Conservation (phyloP, 2,113 vertebrate species). For the Rhinolophus sinicus region DNA sequence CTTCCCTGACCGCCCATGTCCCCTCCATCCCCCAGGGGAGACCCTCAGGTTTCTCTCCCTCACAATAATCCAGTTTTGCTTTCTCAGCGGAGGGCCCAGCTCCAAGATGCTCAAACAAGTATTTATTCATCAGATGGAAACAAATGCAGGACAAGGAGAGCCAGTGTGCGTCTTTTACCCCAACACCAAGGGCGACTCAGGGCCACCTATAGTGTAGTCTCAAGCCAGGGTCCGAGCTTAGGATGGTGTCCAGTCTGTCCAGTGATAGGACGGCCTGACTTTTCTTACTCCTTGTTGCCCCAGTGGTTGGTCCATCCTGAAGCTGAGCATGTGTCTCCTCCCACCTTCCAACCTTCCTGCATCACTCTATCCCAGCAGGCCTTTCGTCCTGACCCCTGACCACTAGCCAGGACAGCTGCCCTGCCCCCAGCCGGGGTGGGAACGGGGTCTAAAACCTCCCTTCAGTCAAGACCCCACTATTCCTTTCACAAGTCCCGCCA, state of each 20-base stretch:
- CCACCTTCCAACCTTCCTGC: neutral
- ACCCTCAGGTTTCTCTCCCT: neutral
- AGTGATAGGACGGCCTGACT: neutral
- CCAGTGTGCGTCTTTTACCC: neutral
- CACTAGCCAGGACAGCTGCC: neutral
- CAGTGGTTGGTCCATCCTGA: neutral
- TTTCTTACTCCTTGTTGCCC: neutral
- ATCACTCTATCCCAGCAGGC: neutral
- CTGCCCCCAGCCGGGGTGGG: too few species aligned
- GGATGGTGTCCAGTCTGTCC: neutral
- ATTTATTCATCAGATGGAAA: neutral
- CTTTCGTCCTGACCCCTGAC: neutral
- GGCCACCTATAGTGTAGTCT: too few species aligned
- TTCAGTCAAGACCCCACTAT: neutral
- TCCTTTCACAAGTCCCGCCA: neutral
- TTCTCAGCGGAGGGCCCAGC: neutral
- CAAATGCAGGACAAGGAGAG: neutral
- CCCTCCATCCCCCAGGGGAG: neutral
- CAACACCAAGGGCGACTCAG: neutral
- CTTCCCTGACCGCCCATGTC: neutral
- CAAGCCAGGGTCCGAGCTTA: neutral
- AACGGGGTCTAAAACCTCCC: neutral
- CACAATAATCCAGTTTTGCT: neutral
- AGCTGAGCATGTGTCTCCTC: neutral
- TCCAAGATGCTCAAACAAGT: neutral